Base-by-base conservation (phyloP, 2,888 invertebrate species). In the Acleris literana region DNA sequence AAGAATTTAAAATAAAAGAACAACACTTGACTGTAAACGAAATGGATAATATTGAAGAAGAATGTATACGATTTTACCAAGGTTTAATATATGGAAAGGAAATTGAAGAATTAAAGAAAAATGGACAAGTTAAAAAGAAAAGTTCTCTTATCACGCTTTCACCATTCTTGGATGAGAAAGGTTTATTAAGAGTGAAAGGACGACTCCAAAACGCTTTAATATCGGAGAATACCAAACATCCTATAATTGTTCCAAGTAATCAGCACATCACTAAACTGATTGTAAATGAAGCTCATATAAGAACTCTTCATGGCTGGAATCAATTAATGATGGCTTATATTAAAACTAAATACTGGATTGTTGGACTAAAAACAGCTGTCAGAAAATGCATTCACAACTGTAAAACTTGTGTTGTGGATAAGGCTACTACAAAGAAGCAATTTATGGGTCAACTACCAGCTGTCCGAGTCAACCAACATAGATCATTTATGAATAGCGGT, bases 381-480 rank as follows among this genome's bases (percentile, higher is more conserved):
- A 63, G 60, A 53, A 63, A 60, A 58, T 22, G 16, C 22, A 60
- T 65, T 3, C 18, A 48, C 43, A 65, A 65, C 53, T 69, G 63
- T 13, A 58, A 51, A 39, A 53, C 43, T 11, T 69, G 69, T 43
- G 33, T 63, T 46, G 16, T 58, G 20, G 52, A 68, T 22, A 59
- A 51, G 4, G 63, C 63, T 39, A 55, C 54, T 0, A 4, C 2
- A 1, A 43, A 43, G 17, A 56, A 51, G 11, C 70, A 70, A 59
- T 18, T 62, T 3, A 70, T 70, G 69, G 63, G 70, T 18, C 61
- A 63, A 16, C 17, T 69, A 17, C 70, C 70, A 1, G 29, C 53
- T 17, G 20, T 18, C 5, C 56, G 69, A 59, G 68, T 68, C 1
- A 70, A 52, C 46, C 54, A 22, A 17, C 25, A 60, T 13, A n/a